Base-by-base conservation (phyloP, 2,888 invertebrate genomes). In the Anthrax anthrax region DNA sequence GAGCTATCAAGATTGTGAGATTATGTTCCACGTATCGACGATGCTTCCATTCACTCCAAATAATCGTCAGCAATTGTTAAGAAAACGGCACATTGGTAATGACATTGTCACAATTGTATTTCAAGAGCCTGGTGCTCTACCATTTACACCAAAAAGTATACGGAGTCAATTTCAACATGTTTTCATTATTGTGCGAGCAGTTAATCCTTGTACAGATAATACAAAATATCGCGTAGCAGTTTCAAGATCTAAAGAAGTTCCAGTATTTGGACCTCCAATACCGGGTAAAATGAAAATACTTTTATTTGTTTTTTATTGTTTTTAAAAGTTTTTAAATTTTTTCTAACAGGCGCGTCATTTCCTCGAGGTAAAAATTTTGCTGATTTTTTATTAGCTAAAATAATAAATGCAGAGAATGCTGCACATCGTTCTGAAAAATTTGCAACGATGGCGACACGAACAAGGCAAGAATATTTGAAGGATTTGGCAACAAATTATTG, bases 131-230 rank as follows among this genome's bases (percentile, higher is more conserved):
- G 92, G 91, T 42, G 86, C 95, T 18, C 75, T 83, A 47, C 89
- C 94, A 1, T 96, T 96, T 69, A 90, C 90, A 47, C 94, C 96
- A 44, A 81, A 87, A 60, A 86, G 88, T 59, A 92, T 96, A 57
- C 80, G 95, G 48, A 95, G 94, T 42, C 95, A 96, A 67, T 96
- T 96, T 70, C 96, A 96, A 67, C 96, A 96, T 69, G 95, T 96
- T 32, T 96, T 96, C 69, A 85, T 96, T 55, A 81, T 96, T 44
- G 87, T 96, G 10, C 75, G 84, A 57, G 91, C 81, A 5, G 77
- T 87, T 47, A 88, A 91, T 68, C 92, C 94, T 4, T 91, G 91
- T 67, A 81, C 90, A 8, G 91, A 91, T 52, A 85, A 86, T 63
- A 89, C 91, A 1, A 83, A 84, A 60, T 95, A 95, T 70, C 85